Percentiles rank a stretch among this genome's conserved stretches.
These are phyloP conservation scores for Anodontia alba DNA, from an alignment of 2,888 invertebrate genomes.

Conservation along the genomic window DNA sequence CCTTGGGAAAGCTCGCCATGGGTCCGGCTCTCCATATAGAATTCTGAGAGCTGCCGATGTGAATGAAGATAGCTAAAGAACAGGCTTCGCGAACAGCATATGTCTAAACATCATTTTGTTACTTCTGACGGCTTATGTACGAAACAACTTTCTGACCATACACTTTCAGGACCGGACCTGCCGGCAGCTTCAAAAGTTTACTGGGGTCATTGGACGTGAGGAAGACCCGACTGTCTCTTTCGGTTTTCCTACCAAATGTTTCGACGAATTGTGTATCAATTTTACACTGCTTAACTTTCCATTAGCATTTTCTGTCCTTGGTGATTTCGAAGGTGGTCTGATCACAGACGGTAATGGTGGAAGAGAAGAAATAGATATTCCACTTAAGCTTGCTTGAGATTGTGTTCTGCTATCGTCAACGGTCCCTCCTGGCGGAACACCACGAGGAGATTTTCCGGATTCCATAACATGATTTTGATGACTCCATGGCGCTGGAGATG, in stretches of 20 bases:
- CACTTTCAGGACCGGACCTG: too few relatives aligned
- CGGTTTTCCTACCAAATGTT: not conserved
- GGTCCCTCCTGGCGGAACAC: not conserved
- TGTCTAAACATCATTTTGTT: too few relatives aligned
- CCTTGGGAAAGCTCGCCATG: too few relatives aligned
- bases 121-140: too few relatives aligned
- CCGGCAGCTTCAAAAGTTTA: not conserved
- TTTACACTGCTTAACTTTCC: not conserved
- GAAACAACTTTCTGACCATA: too few relatives aligned
- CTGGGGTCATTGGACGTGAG: slow-evolving; percentile 4
- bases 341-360: not conserved
- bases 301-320: not conserved
- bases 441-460: not conserved
- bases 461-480: slow-evolving; percentile 27
- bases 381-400: slow-evolving; percentile 6
- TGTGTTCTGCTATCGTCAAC: not conserved
- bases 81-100: too few relatives aligned
- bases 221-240: not conserved
- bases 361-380: not conserved
- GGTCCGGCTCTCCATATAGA: too few relatives aligned
- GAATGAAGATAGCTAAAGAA: too few relatives aligned
- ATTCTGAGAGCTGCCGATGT: too few relatives aligned
- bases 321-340: not conserved
- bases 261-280: not conserved
- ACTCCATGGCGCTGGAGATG: slow-evolving; percentile 46